Evolutionary conservation across 2,888 invertebrate species (phyloP), one percentile per base, ranked within the genome.

Genomic region (Drosophila fungiperda): DNA sequence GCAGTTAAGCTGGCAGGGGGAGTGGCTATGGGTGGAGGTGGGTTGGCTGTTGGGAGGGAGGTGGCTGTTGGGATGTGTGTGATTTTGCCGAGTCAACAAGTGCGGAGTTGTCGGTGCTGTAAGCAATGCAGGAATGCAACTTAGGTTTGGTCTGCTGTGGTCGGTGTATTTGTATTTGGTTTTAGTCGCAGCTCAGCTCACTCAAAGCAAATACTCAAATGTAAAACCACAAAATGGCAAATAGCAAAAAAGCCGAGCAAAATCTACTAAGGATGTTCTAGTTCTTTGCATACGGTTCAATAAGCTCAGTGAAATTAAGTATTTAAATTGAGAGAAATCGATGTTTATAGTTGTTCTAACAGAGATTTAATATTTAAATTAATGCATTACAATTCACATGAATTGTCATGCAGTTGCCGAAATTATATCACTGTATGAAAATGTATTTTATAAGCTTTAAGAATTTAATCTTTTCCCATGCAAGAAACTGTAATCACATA

Each of bases 51-150:
- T 3, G 1, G 4, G 1, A 36, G 0, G 11, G 2, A 2, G 26
- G 5, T 1, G 23, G 26, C 15, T 11, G 5, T 32, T 55, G 26
- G 29, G 38, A 23, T 29, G 36, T 20, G 9, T 35, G 17, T 36
- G 7, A 35, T 53, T 20, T 32, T 36, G 58, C 59, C 40, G 66
- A 52, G 80, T 64, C 78, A 80, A 78, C 78, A 78, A 81, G 78
- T 81, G 73, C 58, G 42, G 50, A 52, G 54, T 62, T 42, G 59
- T 40, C 53, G 23, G 15, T 45, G 55, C 9, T 52, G 76, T 48
- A 55, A 68, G 57, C 58, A 17, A 40, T n/a, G 38, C 55, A 40
- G 32, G 59, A 63, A 60, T 76, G 73, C 49, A 54, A 63, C 62
- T 54, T 33, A 23, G 71, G 52, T 29, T 17, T 23, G 15, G 20